These are phyloP conservation scores for Psephotus haematonotus DNA, from an alignment of 2,113 vertebrate genomes.

Conservation along the genomic window DNA sequence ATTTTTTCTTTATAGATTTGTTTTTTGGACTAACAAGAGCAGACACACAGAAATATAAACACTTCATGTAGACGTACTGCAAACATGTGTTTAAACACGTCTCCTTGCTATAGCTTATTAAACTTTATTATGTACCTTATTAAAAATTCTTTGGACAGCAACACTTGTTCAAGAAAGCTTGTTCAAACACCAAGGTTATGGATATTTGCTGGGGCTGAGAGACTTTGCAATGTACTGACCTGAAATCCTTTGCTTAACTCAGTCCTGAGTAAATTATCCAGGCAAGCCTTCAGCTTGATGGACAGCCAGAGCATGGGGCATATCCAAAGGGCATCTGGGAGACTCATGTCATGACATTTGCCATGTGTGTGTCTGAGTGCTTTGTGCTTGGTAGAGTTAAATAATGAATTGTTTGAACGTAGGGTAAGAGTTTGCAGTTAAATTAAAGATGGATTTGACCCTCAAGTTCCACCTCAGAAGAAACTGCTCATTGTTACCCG, in stretches of 20 bases:
- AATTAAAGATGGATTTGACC: not conserved
- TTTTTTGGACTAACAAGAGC: not conserved
- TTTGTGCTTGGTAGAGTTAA: not conserved
- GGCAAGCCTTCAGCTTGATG: not conserved
- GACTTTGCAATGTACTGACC: not conserved
- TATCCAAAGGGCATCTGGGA: not conserved
- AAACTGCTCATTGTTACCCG: not conserved
- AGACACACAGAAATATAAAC: not conserved
- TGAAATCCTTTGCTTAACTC: not conserved
- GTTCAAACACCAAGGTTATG: not conserved
- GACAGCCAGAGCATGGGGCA: not conserved
- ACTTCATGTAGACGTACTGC: not conserved
- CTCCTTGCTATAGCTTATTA: conserved; percentile 1
- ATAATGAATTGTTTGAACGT: not conserved
- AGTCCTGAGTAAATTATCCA: not conserved
- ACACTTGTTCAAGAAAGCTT: not conserved
- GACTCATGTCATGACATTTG: not conserved
- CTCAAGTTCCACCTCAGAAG: not conserved
- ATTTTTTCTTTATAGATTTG: not conserved
- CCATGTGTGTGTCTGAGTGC: not conserved
- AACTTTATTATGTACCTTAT: conserved; percentile 27
- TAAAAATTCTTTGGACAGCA: conserved; percentile 19
- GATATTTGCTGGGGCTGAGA: not conserved
- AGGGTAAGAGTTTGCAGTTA: not conserved
- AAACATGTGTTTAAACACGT: not conserved